Evolutionary conservation across 2,797 vertebrate species (phyloP), one percentile per base, ranked within the genome.

Genomic region (Falco peregrinus): DNA sequence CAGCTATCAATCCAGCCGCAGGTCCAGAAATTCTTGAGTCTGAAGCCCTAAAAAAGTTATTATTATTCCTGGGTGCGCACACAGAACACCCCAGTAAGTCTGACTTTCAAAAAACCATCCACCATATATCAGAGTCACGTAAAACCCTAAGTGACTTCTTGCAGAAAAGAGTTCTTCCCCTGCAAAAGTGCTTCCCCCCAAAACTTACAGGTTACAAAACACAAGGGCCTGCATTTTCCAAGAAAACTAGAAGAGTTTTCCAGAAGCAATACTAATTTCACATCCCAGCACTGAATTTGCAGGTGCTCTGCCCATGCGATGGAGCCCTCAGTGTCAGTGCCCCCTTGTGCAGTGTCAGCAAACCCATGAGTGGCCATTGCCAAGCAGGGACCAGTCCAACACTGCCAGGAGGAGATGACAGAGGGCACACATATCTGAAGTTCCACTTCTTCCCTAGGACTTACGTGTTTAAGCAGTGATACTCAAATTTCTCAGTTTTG

Each of bases 1-100:
- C 63, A 92, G 76, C 79, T 76, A 94, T 86, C 90, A 93, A 83
- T 93, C 90, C 84, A 78, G 69, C 67, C 70, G 56, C 35, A 50
- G 84, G 51, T 86, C 54, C 48, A 84, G 63, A 75, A 93, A 96
- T 45, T 61, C 59, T 50, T 10, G 6, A 95, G 51, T 43, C n/a
- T 15, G 35, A 90, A 83, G 51, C 53, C 35, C 75, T 80, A 45
- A 65, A 94, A 85, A 81, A 20, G 28, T 24, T 51, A 65, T 48
- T 69, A 37, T 63, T 74, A 48, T 67, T 95, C 92, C 63, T 67
- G 37, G 47, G 41, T 60, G 25, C 3, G 1, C 59, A 73, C 13
- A 45, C 1, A 2, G 43, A 89, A 87, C 37, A 79, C 9, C 48
- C 53, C 54, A 56, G 6, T 41, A 85, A 74, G 71, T 53, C 31